Conservation (phyloP, 2,888 invertebrate species). For the Pammene aurita region DNA sequence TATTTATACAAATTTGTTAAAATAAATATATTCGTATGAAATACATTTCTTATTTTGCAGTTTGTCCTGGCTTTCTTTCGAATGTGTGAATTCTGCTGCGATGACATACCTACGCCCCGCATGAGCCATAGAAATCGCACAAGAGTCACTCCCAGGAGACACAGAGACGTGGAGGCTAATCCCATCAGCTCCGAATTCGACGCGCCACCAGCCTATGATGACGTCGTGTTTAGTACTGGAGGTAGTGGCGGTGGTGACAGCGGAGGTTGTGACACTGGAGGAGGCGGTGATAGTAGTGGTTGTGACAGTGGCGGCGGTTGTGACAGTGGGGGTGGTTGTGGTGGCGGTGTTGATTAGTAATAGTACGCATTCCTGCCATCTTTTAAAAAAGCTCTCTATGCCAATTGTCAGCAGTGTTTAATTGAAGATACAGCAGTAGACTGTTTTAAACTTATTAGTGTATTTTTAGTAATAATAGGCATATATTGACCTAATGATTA, state of each 20-base stretch:
- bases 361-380: no score
- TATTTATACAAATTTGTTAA: no score
- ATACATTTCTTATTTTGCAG: not conserved
- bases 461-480: no score
- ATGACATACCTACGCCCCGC: not conserved
- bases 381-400: no score
- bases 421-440: no score
- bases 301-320: slow-evolving; percentile 5
- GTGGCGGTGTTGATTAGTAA: slow-evolving; percentile 13
- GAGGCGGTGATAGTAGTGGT: not conserved
- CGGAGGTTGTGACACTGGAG: not conserved
- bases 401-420: no score
- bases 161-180: not conserved
- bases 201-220: not conserved
- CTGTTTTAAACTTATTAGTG: no score
- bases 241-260: not conserved
- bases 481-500: no score
- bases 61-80: not conserved
- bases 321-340: slow-evolving; percentile 13
- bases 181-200: not conserved
- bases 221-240: not conserved
- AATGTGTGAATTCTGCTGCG: not conserved
- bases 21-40: not conserved
- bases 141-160: not conserved
- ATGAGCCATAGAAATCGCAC: not conserved